phyloP scores from a whole-genome alignment of 2,113 vertebrate genomes.

The Ochotona princeps region DNA sequence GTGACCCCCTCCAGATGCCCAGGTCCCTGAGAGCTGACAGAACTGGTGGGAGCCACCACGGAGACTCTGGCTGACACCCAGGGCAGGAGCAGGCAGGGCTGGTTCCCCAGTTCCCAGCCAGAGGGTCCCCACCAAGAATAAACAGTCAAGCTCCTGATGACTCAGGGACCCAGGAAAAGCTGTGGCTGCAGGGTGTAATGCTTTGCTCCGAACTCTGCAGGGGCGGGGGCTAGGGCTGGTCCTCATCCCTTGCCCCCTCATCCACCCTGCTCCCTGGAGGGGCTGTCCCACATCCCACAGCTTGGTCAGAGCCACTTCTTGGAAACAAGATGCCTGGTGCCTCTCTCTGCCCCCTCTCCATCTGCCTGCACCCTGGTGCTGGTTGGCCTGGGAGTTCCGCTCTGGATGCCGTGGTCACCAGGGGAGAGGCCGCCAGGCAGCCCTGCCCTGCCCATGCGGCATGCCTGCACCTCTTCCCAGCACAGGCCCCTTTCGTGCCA shows the following conservation, averaged over 20 bases:
- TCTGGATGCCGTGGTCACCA: not conserved
- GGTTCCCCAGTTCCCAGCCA: too few species aligned
- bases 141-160: not conserved
- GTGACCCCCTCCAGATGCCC: too few species aligned
- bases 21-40: too few species aligned
- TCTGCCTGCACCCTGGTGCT: too few species aligned
- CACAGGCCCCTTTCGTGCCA: not conserved
- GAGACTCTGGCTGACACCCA: fast-evolving
- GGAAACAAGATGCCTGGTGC: not conserved
- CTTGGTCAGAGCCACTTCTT: not conserved
- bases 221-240: fast-evolving
- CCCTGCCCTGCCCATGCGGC: not conserved
- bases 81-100: not conserved
- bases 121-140: not conserved
- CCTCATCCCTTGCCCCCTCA: not conserved
- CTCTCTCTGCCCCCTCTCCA: not conserved
- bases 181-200: fast-evolving
- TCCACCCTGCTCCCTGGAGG: too few species aligned
- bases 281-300: not conserved
- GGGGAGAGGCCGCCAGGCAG: not conserved
- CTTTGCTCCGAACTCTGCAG: not conserved
- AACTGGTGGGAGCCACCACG: not conserved
- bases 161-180: not conserved
- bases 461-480: too few species aligned
- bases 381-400: not conserved